Percentiles rank a stretch among this genome's conserved stretches.
phyloP scores from a whole-genome alignment of 2,888 invertebrate genomes.

The Standfussiana lucernea region DNA sequence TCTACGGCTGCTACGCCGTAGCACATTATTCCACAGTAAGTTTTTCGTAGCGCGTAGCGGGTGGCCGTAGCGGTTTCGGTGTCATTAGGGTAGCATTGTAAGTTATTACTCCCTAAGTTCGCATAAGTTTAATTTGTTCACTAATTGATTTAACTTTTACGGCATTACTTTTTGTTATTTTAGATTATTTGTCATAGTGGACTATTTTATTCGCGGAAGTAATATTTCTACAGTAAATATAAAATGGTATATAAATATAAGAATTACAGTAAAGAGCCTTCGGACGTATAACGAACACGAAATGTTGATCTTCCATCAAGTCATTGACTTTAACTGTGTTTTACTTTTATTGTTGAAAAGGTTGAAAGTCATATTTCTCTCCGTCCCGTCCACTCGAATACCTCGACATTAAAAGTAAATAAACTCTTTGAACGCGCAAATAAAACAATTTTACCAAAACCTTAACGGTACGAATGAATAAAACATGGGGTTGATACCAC shows the following conservation, averaged over 20 bases:
- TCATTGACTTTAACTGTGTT: neutral
- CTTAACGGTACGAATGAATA: conserved; percentile 60
- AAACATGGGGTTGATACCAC: conserved; percentile 60
- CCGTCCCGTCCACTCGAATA: conserved; percentile 27
- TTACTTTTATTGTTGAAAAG: neutral
- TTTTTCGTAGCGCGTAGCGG: conserved; percentile 41
- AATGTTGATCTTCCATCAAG: conserved; percentile 5
- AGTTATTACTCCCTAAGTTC: conserved; percentile 27
- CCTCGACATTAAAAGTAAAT: conserved; percentile 52
- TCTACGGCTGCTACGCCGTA: conserved; percentile 58
- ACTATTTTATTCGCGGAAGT: neutral
- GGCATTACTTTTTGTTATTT: neutral
- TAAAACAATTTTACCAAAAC: conserved; percentile 66
- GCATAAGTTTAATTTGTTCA: conserved; percentile 31
- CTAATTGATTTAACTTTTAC: conserved; percentile 21
- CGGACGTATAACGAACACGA: neutral
- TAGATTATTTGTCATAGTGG: neutral
- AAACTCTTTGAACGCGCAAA: conserved; percentile 50
- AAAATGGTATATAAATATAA: neutral
- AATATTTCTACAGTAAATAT: neutral
- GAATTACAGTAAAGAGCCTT: neutral
- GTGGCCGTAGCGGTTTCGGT: conserved; percentile 38
- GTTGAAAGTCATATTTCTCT: conserved; percentile 15
- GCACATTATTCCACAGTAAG: conserved; percentile 30
- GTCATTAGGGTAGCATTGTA: conserved; percentile 26